Conservation (phyloP, 2,113 vertebrate species). For the Cyanocitta stelleri region DNA sequence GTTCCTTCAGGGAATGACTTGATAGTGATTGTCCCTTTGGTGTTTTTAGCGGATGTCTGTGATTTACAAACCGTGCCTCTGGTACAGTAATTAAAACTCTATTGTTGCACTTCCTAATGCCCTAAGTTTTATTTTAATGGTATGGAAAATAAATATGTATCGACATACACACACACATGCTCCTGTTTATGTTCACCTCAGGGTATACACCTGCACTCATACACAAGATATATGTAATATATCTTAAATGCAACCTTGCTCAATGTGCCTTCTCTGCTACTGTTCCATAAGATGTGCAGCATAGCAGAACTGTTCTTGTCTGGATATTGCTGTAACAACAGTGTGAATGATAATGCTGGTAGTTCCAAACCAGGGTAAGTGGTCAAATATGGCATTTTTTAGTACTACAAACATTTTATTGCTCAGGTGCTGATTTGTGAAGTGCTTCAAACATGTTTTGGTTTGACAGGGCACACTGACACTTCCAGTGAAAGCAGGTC, state of each 20-base stretch:
- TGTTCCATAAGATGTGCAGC: not conserved
- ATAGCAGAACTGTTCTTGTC: not conserved
- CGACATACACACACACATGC: fast-evolving
- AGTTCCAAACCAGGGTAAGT: not conserved
- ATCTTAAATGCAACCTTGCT: not conserved
- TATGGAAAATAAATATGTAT: not conserved
- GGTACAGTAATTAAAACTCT: not conserved
- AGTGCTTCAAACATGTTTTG: not conserved
- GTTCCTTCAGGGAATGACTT: not conserved
- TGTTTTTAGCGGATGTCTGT: not conserved
- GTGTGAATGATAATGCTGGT: not conserved
- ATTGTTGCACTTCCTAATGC: not conserved
- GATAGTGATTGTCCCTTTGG: not conserved
- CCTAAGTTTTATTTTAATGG: not conserved
- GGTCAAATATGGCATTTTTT: not conserved
- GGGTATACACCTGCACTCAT: not conserved
- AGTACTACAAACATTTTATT: not conserved
- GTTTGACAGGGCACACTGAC: not conserved
- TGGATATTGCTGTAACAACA: not conserved
- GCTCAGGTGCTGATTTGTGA: not conserved
- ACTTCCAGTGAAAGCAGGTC: not conserved
- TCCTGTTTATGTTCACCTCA: not conserved
- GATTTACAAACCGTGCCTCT: not conserved
- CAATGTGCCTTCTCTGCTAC: not conserved
- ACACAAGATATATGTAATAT: not conserved